Base-by-base conservation (phyloP, 2,113 vertebrate genomes). In the Oreochromis tanganicae region DNA sequence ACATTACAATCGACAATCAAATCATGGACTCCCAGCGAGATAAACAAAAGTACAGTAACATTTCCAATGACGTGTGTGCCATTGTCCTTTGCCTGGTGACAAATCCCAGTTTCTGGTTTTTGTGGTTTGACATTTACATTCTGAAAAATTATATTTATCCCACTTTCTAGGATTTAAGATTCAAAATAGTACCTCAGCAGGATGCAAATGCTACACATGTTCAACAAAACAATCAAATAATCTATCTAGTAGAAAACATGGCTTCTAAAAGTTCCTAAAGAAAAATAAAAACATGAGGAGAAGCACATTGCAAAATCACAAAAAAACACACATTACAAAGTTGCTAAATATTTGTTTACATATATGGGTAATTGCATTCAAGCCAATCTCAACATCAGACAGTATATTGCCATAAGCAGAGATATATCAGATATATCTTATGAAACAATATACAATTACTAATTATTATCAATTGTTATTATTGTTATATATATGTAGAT, bases 81-180 rank as follows among this genome's bases (percentile, higher is more conserved):
- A 78, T 90, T 88, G 87, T 91, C 56, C 80, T 80, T 68, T 52
- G 71, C 38, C 17, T 61, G 7, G 27, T 46, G 63, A 75, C 80
- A 88, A 91, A 89, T 93, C 81, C 79, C 79, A 11, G 14, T 52
- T 29, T 54, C 55, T 21, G 10, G 1, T 21, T 88, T 87, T 81
- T 83, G 83, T 80, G 21, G 48, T 91, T 80, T 91, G 88, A 93
- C 90, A 92, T 94, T 93, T 87, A 90, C 89, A 82, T 75, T 89
- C 61, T 68, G 63, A 56, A 78, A 91, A 91, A 66, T 82, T 7
- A 80, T 79, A 87, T 90, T 89, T 80, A 91, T 88, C 66, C 34
- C 68, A 43, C 27, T 41, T 2, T 27, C 27, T 78, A 50, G 8
- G 43, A 50, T 78, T 32, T 34, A 78, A 78, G 73, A 78, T 32